Evolutionary conservation across 2,113 vertebrate genomes (phyloP).

Genomic region (Melanostigma gelatinosum): DNA sequence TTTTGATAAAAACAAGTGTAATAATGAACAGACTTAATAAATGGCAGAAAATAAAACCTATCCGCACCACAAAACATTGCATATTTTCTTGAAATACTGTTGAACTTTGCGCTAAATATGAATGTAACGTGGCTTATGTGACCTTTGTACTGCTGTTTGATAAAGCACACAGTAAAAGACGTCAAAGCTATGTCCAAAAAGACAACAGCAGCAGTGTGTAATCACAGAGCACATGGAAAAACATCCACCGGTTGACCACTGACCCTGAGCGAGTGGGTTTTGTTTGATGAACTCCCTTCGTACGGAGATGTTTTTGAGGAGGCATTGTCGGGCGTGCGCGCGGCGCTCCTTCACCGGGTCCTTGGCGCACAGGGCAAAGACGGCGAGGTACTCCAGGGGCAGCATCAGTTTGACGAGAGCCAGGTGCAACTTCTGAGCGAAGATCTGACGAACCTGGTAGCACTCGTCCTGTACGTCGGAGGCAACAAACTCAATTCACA

Average conservation of each 20-base stretch:
- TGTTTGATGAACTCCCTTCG: slow-evolving; percentile 98
- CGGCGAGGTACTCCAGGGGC: slow-evolving; percentile 97
- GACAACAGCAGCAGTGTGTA: not conserved
- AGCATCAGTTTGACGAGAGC: slow-evolving; percentile 94
- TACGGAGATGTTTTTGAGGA: slow-evolving; percentile 99
- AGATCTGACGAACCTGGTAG: slow-evolving; percentile 99
- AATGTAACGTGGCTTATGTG: not conserved
- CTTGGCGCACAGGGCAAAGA: slow-evolving; percentile 98
- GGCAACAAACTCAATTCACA: not conserved
- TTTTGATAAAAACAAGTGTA: not conserved
- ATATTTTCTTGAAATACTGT: too few relatives aligned
- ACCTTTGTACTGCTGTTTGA: not conserved
- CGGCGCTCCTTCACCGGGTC: slow-evolving; percentile 98
- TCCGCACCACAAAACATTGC: too few relatives aligned
- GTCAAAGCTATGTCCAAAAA: not conserved
- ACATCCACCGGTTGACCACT: slow-evolving; percentile 37
- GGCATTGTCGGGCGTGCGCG: slow-evolving; percentile 97
- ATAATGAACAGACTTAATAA: too few relatives aligned
- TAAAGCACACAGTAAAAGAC: not conserved
- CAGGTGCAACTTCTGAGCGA: slow-evolving; percentile 97
- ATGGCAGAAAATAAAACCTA: too few relatives aligned
- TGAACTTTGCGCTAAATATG: not conserved
- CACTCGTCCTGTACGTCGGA: slow-evolving; percentile 89
- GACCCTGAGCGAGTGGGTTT: slow-evolving; percentile 94
- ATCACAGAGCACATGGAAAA: not conserved